Base-by-base conservation (phyloP, 2,797 vertebrate genomes). In the Halcyon smyrnensis region DNA sequence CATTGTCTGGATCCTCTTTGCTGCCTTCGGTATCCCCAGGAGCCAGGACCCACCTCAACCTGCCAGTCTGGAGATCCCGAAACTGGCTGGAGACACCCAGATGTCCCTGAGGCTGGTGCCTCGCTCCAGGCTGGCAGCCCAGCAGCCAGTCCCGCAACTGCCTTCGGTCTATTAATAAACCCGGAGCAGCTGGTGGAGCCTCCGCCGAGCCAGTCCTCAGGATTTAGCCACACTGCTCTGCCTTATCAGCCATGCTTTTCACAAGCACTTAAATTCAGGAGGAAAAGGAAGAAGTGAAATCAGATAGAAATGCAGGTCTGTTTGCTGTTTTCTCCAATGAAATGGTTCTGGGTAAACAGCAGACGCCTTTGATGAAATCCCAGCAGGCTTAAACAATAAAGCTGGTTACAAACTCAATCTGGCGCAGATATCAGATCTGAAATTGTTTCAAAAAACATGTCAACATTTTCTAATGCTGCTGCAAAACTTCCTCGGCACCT, bases 371-470 rank as follows among this genome's bases (percentile, higher is more conserved):
- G 97, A 98, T 98, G 97, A 98, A 98, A 98, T 98, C 98, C 98
- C 98, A 98, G 98, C 98, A 98, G 98, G 98, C 97, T 98, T 98
- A 98, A 98, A 98, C 98, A 98, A 98, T 98, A 98, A 98, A 98
- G 98, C 98, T 98, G 97, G 98, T 98, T 98, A 98, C 98, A 98
- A 98, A 98, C 98, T 98, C 98, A 98, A 98, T 98, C 98, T 98
- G 98, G 97, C 81, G 36, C 96, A 98, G 98, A 98, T 98, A 98
- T 98, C 98, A 98, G 98, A 98, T 98, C 98, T 98, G 98, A 98
- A 98, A 98, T 98, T 98, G 98, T 98, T 98, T 98, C 97, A 98
- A 97, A 98, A 98, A 98, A 98, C 97, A 98, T 98, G 98, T 98
- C 98, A 98, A 98, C 98, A 98, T 98, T 98, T 97, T 98, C 97